These are phyloP conservation scores for Caenorhabditis inopinata DNA, from an alignment of 1,140 invertebrate species.

Conservation along the genomic window DNA sequence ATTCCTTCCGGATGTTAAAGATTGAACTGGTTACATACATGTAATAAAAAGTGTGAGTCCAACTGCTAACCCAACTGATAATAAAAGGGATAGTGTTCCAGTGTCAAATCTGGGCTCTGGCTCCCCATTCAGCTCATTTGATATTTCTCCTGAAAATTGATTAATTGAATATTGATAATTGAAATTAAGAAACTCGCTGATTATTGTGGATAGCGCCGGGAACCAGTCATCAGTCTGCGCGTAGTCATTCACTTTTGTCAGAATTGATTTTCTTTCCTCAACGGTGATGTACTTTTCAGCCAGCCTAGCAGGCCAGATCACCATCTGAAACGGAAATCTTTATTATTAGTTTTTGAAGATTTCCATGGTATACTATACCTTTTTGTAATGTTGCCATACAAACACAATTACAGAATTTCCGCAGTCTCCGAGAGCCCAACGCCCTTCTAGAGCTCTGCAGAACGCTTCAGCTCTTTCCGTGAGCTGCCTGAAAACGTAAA, in stretches of 20 bases:
- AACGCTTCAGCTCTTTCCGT: constrained; percentile 64
- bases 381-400: constrained; percentile 66
- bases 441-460: constrained; percentile 60
- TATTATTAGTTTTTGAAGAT: no score
- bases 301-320: constrained; percentile 64
- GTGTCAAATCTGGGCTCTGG: constrained; percentile 61
- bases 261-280: constrained; percentile 59
- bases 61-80: constrained; percentile 61
- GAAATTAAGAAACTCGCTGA: constrained; percentile 31
- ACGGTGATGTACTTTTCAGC: constrained; percentile 60
- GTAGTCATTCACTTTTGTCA: constrained; percentile 60
- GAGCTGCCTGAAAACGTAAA: constrained; percentile 57
- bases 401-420: constrained; percentile 66
- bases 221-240: constrained; percentile 62
- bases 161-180: neutral
- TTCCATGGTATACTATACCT: no score
- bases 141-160: constrained; percentile 55
- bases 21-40: no score
- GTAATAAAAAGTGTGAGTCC: constrained; percentile 60
- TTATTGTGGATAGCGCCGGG: constrained; percentile 50
- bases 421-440: constrained; percentile 66
- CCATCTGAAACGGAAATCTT: constrained; percentile 63
- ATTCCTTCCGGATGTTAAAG: no score
- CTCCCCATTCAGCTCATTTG: constrained; percentile 58
- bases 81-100: constrained; percentile 59